These are phyloP conservation scores for Colletes latitarsis DNA, from an alignment of 1,140 invertebrate genomes.

Conservation along the genomic window DNA sequence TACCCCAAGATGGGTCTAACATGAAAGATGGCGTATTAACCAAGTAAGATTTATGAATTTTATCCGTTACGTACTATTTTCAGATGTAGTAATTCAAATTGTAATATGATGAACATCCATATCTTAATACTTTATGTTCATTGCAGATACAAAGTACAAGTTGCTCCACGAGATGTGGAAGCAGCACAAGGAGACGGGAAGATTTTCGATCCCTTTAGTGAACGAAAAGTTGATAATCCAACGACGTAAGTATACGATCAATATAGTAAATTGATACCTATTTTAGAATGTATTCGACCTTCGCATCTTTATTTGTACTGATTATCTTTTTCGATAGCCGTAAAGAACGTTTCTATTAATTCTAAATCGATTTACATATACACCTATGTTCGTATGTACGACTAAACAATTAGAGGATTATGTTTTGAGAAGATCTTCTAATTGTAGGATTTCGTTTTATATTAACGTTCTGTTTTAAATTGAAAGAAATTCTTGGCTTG, in stretches of 20 bases:
- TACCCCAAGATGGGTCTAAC: conserved; percentile 83
- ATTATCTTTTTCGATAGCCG: no score
- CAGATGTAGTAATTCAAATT: not conserved
- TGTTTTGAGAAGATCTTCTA: no score
- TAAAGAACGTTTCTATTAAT: no score
- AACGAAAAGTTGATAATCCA: conserved; percentile 87
- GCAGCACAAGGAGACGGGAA: conserved; percentile 79
- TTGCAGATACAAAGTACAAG: conserved; percentile 85
- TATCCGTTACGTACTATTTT: no score
- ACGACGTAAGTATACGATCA: conserved; percentile 86
- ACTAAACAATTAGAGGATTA: no score
- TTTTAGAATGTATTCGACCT: not conserved
- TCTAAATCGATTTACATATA: no score
- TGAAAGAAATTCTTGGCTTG: not conserved
- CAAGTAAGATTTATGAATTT: conserved; percentile 67
- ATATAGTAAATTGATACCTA: not conserved
- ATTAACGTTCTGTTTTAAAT: not conserved
- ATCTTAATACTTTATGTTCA: conserved; percentile 46
- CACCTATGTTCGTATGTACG: no score
- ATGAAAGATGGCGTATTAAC: conserved; percentile 75
- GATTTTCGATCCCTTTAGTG: conserved; percentile 88
- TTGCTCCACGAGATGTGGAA: conserved; percentile 80
- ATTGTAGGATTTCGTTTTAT: not conserved
- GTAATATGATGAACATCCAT: no score
- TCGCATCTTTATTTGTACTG: not conserved